These are phyloP conservation scores for Myotis myotis DNA, from an alignment of 2,797 vertebrate species.

Conservation along the genomic window DNA sequence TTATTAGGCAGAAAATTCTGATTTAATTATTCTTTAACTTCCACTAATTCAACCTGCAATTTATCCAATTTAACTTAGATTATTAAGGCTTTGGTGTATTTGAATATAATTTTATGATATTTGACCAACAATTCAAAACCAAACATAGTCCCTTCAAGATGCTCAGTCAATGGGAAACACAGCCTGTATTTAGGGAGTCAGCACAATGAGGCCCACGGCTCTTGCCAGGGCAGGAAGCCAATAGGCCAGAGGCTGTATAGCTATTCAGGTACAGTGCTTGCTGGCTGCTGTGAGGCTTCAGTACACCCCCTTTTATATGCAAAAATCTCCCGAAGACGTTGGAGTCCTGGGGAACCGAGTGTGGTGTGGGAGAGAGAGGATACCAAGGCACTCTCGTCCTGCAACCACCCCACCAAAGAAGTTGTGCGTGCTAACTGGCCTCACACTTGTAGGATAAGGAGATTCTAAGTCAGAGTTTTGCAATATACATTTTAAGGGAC, in stretches of 20 bases:
- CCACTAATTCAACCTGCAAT: not conserved
- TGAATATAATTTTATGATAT: conserved; percentile 52
- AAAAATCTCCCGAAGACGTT: not conserved
- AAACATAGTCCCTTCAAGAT: not conserved
- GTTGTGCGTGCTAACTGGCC: not conserved
- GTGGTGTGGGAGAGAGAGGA: not conserved
- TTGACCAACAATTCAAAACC: conserved; percentile 45
- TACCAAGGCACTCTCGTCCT: not conserved
- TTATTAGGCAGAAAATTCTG: conserved; percentile 40
- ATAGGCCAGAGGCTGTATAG: not conserved
- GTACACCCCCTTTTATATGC: conserved; percentile 17
- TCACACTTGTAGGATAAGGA: not conserved
- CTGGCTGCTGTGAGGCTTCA: not conserved
- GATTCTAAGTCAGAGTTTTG: not conserved
- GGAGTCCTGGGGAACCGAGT: not conserved
- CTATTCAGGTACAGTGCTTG: not conserved
- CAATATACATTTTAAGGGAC: not conserved
- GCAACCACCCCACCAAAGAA: not conserved
- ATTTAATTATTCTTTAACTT: conserved; percentile 57
- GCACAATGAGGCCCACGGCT: not conserved
- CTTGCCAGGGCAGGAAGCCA: not conserved
- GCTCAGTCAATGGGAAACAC: not conserved
- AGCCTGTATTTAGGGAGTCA: not conserved
- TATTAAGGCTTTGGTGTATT: not conserved
- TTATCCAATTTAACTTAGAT: conserved; percentile 42